Base-by-base conservation (phyloP, 1,140 invertebrate genomes). In the Papilio polytes region DNA sequence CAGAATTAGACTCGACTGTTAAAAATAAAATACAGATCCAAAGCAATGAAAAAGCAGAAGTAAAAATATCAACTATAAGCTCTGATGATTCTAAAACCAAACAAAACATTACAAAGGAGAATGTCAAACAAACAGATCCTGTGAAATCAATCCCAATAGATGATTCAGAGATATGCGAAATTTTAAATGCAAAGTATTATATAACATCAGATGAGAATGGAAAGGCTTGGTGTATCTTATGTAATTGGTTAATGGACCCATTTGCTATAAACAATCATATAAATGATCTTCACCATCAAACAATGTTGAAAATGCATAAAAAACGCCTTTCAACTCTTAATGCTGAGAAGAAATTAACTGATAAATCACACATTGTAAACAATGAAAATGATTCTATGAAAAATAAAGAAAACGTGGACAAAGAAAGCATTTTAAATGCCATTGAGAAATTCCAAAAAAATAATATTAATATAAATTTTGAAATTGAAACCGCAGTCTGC, bases 381-480 rank as follows among this genome's bases (percentile, higher is more conserved):
- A 56, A 4, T 56, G 48, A 77, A 31, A 59, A 36, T 59, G 9
- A 31, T 18, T 41, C 18, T 59, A 31, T 12, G 31, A 78, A 78
- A 78, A 41, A 26, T n/a, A 78, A 41, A 59, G 26, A 78, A 36
- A 41, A 59, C 51, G 4, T n/a, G 9, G 20, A 59, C 31, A 77
- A 56, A 15, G 26, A 80, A 78, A 63, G 31, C 41, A 82, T 86
- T 41, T 26, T 81, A 12, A 82, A 84, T 66, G 76, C 44, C 4
- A 46, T 83, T 46, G 12, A 36, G 31, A 78, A 78, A 36, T 83
- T 84, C 44, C 84, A 87, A 59, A 80, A 83, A 66, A 85, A 86
- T 22, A 41, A 82, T 66, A 82, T 88, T n/a, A 66, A 81, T 10
- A 80, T 88, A 13, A 81, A 88, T 56, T 84, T 85, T n/a, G 78